These are phyloP conservation scores for Hybognathus amarus DNA, from an alignment of 2,797 vertebrate species.

Conservation along the genomic window DNA sequence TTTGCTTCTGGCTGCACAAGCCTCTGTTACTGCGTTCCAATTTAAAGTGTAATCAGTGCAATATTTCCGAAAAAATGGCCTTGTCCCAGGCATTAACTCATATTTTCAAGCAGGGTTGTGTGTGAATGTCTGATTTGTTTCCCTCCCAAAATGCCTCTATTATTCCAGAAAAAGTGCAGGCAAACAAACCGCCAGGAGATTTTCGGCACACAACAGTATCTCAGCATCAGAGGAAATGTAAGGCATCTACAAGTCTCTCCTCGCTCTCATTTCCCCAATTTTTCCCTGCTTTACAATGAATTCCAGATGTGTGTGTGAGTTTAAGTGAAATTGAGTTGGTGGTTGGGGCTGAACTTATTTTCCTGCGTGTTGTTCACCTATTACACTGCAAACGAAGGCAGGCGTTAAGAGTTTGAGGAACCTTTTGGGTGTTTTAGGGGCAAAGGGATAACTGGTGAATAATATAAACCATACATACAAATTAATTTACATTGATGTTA, in stretches of 20 bases:
- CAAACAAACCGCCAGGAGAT: conserved; percentile 77
- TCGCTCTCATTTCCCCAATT: conserved; percentile 72
- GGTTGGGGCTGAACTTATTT: conserved; percentile 40
- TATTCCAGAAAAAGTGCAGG: conserved; percentile 60
- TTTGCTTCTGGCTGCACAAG: conserved; percentile 68
- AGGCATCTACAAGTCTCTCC: conserved; percentile 73
- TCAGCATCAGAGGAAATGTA: conserved; percentile 74
- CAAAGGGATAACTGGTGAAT: conserved; percentile 4
- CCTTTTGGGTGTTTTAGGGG: conserved; percentile 22
- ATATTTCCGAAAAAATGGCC: conserved; percentile 39
- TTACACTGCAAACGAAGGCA: conserved; percentile 39
- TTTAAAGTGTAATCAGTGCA: conserved; percentile 50
- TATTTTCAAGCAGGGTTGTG: conserved; percentile 23
- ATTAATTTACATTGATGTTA: neutral
- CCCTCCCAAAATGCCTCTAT: conserved; percentile 48
- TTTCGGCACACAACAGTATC: conserved; percentile 76
- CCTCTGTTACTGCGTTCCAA: conserved; percentile 42
- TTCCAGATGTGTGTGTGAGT: conserved; percentile 85
- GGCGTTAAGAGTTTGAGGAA: neutral
- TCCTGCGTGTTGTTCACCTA: conserved; percentile 56
- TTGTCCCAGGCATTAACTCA: conserved; percentile 19
- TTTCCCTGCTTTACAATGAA: conserved; percentile 74
- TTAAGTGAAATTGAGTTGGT: conserved; percentile 71
- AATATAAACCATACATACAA: neutral
- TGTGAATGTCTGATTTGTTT: conserved; percentile 47